These are phyloP conservation scores for Himalopsyche kuldschensis DNA, from an alignment of 2,888 invertebrate species.

Conservation along the genomic window DNA sequence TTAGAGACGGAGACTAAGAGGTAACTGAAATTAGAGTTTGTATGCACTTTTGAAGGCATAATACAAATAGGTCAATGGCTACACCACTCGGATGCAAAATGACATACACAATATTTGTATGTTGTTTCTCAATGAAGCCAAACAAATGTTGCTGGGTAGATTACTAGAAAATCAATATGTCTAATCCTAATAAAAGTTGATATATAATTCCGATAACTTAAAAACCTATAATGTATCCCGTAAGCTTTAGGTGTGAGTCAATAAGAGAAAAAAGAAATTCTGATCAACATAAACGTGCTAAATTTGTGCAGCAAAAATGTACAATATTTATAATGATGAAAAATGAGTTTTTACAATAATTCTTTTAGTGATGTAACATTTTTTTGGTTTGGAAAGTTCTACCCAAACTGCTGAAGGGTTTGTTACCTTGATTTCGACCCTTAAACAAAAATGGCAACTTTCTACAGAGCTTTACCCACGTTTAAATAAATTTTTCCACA, in stretches of 20 bases:
- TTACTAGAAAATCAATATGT: slow-evolving; percentile 38
- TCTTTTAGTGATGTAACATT: too few species aligned
- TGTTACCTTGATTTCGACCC: too few species aligned
- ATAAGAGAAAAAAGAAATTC: neutral
- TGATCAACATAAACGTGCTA: neutral
- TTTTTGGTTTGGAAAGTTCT: too few species aligned
- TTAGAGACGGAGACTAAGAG: too few species aligned
- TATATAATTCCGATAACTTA: slow-evolving; percentile 26
- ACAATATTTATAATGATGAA: neutral
- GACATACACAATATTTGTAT: slow-evolving; percentile 16
- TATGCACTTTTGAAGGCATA: too few species aligned
- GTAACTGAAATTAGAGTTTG: too few species aligned
- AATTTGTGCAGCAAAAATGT: neutral
- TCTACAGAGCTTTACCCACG: too few species aligned
- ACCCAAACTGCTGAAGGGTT: too few species aligned
- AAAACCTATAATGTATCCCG: slow-evolving; percentile 4
- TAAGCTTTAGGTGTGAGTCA: neutral
- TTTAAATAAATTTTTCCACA: too few species aligned
- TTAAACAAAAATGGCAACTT: too few species aligned
- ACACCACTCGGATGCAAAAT: neutral
- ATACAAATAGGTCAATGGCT: neutral
- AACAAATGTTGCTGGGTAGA: slow-evolving; percentile 19
- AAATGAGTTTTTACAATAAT: too few species aligned
- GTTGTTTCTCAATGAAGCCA: slow-evolving; percentile 30
- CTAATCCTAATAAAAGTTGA: slow-evolving; percentile 31